A percentile compares a stretch with the other conserved stretches of the same genome.
Evolutionary conservation across 2,113 vertebrate species (phyloP).

Genomic region (Plecotus auritus): DNA sequence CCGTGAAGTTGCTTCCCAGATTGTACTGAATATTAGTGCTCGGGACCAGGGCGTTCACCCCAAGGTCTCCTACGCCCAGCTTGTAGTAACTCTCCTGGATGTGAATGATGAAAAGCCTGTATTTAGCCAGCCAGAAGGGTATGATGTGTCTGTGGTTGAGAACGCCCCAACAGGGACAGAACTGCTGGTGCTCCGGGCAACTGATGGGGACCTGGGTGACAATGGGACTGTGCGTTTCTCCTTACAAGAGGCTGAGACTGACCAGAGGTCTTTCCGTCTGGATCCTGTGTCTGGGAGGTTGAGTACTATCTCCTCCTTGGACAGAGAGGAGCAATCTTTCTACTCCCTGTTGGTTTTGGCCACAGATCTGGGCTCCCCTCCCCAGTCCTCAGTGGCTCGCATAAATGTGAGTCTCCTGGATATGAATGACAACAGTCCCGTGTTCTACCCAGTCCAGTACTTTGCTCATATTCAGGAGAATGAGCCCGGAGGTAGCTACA

Average conservation of each 20-base stretch:
- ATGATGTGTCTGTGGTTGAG: constrained; percentile 88
- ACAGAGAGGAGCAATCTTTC: constrained; percentile 90
- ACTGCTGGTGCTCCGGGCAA: constrained; percentile 88
- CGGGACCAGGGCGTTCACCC: constrained; percentile 97
- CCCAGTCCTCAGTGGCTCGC: constrained; percentile 84
- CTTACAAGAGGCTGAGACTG: constrained; percentile 86
- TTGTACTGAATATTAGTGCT: constrained; percentile 95
- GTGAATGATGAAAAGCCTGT: constrained; percentile 94
- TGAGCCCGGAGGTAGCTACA: constrained; percentile 90
- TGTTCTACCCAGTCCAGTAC: constrained; percentile 96
- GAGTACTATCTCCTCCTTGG: constrained; percentile 86
- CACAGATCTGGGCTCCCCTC: constrained; percentile 89
- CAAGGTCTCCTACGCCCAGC: constrained; percentile 91
- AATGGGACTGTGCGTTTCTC: constrained; percentile 94
- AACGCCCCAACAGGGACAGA: constrained; percentile 89
- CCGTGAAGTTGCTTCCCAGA: constrained; percentile 89
- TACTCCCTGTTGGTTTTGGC: constrained; percentile 89
- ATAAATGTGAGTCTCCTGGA: constrained; percentile 92
- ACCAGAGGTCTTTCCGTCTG: constrained; percentile 86
- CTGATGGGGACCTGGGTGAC: constrained; percentile 92
- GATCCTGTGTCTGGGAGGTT: constrained; percentile 88
- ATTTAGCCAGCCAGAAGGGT: constrained; percentile 86
- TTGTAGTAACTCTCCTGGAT: constrained; percentile 91
- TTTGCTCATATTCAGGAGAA: constrained; percentile 97
- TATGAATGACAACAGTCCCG: constrained; percentile 94